Conservation (phyloP, 2,888 invertebrate genomes). For the Agrenia bidenticulata region DNA sequence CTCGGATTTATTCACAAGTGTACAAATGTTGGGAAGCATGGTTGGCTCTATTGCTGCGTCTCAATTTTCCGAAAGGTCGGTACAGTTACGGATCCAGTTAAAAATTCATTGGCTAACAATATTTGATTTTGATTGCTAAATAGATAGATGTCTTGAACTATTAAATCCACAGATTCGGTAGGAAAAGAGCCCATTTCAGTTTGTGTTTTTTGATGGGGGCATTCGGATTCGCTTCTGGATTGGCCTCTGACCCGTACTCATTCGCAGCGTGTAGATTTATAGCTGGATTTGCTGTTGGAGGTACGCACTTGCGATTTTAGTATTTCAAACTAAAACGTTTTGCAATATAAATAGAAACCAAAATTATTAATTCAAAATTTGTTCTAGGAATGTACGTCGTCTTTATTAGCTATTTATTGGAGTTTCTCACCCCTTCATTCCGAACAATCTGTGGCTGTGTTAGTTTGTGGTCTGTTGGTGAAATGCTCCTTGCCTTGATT, state of each 20-base stretch:
- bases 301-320: constrained; percentile 20
- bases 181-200: constrained; percentile 43
- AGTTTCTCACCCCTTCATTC: constrained; percentile 46
- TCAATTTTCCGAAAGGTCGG: constrained; percentile 42
- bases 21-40: constrained; percentile 42
- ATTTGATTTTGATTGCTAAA: too few relatives aligned
- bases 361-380: background rate
- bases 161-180: constrained; percentile 34
- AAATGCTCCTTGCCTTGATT: constrained; percentile 42
- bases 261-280: constrained; percentile 41
- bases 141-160: too few relatives aligned
- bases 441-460: constrained; percentile 45
- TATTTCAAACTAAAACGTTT: background rate
- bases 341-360: background rate
- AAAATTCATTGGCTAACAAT: too few relatives aligned
- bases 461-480: constrained; percentile 45
- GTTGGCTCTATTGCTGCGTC: constrained; percentile 32
- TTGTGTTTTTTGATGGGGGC: constrained; percentile 40
- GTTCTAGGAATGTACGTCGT: constrained; percentile 40
- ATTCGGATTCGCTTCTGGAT: constrained; percentile 42
- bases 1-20: constrained; percentile 37
- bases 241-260: constrained; percentile 36
- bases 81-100: too few relatives aligned
- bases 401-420: constrained; percentile 47
- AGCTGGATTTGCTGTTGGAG: constrained; percentile 41